Base-by-base conservation (phyloP, 2,797 vertebrate species). In the Oreochromis mossambicus region DNA sequence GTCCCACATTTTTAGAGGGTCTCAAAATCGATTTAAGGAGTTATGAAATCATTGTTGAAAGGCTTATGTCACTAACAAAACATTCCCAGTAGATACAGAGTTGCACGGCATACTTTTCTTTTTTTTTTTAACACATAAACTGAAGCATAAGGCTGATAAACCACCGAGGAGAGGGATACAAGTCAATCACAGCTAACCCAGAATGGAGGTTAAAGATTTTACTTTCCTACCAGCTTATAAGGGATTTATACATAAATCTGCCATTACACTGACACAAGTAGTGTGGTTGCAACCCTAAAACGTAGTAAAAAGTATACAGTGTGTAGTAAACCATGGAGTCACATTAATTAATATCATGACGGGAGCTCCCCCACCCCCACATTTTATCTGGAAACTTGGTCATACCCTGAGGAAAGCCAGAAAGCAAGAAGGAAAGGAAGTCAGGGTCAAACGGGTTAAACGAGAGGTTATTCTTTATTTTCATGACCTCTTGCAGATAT, bases 361-460 rank as follows among this genome's bases (percentile, higher is more conserved):
- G 38, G 81, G 81, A 79, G 68, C 73, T 73, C 21, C 81, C 84
- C 80, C 21, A 8, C 77, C 82, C 82, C 80, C 70, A 79, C 8
- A 8, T 55, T 63, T 81, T 19, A 55, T 70, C n/a, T 51, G 54
- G 14, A 81, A 86, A 76, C 61, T 24, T 1, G 21, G 52, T 14
- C 15, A 13, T 61, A 41, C 70, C 77, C 76, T 1, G 24, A 26
- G 77, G 88, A 87, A 32, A 86, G 14, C n/a, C 50, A 73, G 76
- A 66, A 78, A 82, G 41, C n/a, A 10, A 52, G 26, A 80, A 79
- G 68, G 61, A 83, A 89, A 95, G 95, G 95, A 96, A 95, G 90
- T 85, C 1, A 55, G 85, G 93, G 92, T 93, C 92, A 94, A 63
- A 13, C 38, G 38, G 93, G 92, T 93, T 82, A 92, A 87, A 80